Conservation (phyloP, 2,888 invertebrate species). For the Epirrhoe tristata region DNA sequence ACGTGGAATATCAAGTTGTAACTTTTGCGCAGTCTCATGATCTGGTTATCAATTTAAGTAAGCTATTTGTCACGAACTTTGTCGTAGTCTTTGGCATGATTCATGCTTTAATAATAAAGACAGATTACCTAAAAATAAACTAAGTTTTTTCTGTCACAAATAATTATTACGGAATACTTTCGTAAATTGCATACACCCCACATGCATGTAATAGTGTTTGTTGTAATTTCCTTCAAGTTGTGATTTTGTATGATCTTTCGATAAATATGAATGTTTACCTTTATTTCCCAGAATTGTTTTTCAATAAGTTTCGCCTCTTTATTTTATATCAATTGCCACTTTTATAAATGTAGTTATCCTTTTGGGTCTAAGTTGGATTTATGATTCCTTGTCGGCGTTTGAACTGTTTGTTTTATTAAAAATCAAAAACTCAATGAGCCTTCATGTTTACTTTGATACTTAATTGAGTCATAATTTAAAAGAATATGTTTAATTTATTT, state of each 20-base stretch:
- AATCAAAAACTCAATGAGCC: slow-evolving; percentile 17
- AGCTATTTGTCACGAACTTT: slow-evolving; percentile 6
- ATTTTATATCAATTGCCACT: slow-evolving; percentile 11
- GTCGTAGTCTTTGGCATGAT: background rate
- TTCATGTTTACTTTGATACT: slow-evolving; percentile 28
- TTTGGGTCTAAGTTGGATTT: slow-evolving; percentile 39
- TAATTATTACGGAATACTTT: background rate
- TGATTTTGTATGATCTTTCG: slow-evolving; percentile 10
- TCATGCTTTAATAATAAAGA: background rate
- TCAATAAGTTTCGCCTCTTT: slow-evolving; percentile 4
- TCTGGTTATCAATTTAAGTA: background rate
- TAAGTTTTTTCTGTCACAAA: background rate
- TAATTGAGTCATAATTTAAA: slow-evolving; percentile 41
- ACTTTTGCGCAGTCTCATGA: background rate
- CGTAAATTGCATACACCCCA: slow-evolving; percentile 1
- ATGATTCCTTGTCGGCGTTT: slow-evolving; percentile 30
- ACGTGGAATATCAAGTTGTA: background rate
- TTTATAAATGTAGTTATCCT: slow-evolving; percentile 30
- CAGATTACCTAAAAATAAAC: background rate
- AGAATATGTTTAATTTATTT: slow-evolving; percentile 18
- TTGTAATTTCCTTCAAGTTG: slow-evolving; percentile 10
- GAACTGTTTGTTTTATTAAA: slow-evolving; percentile 19
- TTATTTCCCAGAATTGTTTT: slow-evolving; percentile 6
- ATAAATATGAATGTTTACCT: slow-evolving; percentile 16
- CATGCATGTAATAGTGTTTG: slow-evolving; percentile 11